Conservation (phyloP, 2,888 invertebrate species). For the Fragum sueziense region DNA sequence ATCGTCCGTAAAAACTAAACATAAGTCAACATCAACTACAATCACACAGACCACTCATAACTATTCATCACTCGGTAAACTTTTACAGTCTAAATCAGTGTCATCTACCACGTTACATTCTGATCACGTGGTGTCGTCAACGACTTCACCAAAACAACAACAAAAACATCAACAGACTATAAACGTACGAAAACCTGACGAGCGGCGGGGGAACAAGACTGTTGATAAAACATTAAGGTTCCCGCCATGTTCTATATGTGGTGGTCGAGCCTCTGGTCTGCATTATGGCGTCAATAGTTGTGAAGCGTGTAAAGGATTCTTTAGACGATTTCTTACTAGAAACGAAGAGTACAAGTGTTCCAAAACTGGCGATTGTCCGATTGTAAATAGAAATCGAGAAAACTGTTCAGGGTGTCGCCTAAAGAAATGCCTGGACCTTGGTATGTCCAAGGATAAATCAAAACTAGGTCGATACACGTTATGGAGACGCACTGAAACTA, state of each 20-base stretch:
- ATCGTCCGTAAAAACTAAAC: background rate
- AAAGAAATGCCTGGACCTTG: constrained; percentile 48
- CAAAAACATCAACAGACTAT: background rate
- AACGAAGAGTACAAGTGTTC: constrained; percentile 52
- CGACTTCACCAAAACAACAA: background rate
- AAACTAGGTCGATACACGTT: constrained; percentile 57
- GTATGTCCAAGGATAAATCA: constrained; percentile 56
- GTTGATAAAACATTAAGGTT: constrained; percentile 34
- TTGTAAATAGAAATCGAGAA: constrained; percentile 45
- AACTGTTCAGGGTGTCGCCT: constrained; percentile 58
- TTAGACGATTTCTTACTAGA: constrained; percentile 48
- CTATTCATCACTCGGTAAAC: constrained; percentile 10
- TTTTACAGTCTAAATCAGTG: constrained; percentile 14
- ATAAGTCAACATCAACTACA: background rate
- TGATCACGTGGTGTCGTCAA: background rate
- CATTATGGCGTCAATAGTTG: constrained; percentile 60
- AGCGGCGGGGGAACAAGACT: background rate
- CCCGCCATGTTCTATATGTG: constrained; percentile 56
- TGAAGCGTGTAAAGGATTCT: constrained; percentile 61
- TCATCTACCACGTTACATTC: constrained; percentile 1
- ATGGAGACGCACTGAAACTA: constrained; percentile 51
- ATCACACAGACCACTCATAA: constrained; percentile 6
- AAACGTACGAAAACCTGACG: background rate
- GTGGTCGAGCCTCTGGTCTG: constrained; percentile 50
- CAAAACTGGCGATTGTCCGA: constrained; percentile 45